Conservation (phyloP, 2,888 invertebrate species). For the Beris chalybata region DNA sequence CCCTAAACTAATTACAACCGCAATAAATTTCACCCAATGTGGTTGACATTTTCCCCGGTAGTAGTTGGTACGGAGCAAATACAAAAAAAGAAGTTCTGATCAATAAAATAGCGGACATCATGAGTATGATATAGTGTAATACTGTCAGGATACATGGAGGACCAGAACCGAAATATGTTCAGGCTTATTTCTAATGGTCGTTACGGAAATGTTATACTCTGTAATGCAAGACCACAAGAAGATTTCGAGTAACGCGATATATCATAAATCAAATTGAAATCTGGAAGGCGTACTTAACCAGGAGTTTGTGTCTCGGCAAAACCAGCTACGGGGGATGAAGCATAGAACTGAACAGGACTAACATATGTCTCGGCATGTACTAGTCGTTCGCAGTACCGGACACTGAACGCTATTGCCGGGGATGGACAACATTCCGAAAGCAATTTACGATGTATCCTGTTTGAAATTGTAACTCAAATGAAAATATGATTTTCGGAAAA, state of each 20-base stretch:
- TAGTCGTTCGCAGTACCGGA: constrained; percentile 3
- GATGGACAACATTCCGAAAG: constrained; percentile 34
- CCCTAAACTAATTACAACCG: constrained; percentile 30
- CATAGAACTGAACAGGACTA: constrained; percentile 5
- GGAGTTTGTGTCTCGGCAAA: neutral
- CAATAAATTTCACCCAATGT: constrained; percentile 29
- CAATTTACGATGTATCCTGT: constrained; percentile 40
- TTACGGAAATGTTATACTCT: constrained; percentile 20
- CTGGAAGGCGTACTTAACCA: constrained; percentile 12
- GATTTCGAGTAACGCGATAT: constrained; percentile 29
- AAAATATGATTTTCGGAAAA: constrained; percentile 39
- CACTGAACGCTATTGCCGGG: constrained; percentile 16
- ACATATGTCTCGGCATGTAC: constrained; percentile 29
- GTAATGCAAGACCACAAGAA: constrained; percentile 31
- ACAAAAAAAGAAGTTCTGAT: too few relatives aligned
- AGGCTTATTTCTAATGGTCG: constrained; percentile 22
- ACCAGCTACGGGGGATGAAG: neutral
- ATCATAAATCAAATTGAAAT: constrained; percentile 32
- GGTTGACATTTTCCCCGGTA: constrained; percentile 20
- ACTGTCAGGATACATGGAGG: constrained; percentile 1
- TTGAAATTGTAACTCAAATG: constrained; percentile 39
- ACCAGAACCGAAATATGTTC: constrained; percentile 22
- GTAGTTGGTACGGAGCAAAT: neutral
- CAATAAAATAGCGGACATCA: too few relatives aligned
- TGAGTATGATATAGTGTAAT: too few relatives aligned